These are phyloP conservation scores for Phymorhynchus buccinoides DNA, from an alignment of 1,140 invertebrate species.

Conservation along the genomic window DNA sequence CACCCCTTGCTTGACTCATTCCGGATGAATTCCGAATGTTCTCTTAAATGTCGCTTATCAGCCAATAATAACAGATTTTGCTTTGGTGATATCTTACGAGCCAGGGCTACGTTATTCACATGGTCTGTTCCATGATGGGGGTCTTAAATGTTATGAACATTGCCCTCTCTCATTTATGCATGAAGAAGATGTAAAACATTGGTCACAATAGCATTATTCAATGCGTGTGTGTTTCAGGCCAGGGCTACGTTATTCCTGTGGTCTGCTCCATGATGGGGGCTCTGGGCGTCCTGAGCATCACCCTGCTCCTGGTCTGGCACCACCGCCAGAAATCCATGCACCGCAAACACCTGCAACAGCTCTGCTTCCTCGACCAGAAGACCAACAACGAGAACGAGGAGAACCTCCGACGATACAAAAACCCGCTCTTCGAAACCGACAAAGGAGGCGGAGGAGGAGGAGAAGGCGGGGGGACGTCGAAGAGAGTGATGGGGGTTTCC, in stretches of 20 bases:
- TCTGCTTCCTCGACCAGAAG: slow-evolving; percentile 49
- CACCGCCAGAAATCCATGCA: slow-evolving; percentile 46
- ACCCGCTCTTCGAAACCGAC: slow-evolving; percentile 63
- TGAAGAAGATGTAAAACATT: too few relatives aligned
- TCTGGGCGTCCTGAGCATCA: slow-evolving; percentile 71
- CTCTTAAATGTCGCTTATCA: too few relatives aligned
- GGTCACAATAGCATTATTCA: too few relatives aligned
- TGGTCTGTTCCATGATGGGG: neutral
- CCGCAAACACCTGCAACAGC: slow-evolving; percentile 41
- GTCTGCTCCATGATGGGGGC: slow-evolving; percentile 76
- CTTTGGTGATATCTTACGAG: too few relatives aligned
- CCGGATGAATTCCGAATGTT: too few relatives aligned
- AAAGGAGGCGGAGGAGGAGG: slow-evolving; percentile 49
- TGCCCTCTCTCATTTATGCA: too few relatives aligned
- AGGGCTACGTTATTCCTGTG: slow-evolving; percentile 71
- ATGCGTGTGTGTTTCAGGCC: slow-evolving; percentile 37
- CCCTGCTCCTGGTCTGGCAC: slow-evolving; percentile 69
- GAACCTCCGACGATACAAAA: slow-evolving; percentile 77
- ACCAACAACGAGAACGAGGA: slow-evolving; percentile 93
- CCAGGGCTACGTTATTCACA: too few relatives aligned
- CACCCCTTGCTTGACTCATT: too few relatives aligned
- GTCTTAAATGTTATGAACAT: slow-evolving; percentile 37
- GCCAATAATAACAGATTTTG: too few relatives aligned
- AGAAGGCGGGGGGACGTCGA: slow-evolving; percentile 48
- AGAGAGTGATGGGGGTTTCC: slow-evolving; percentile 42